Conservation (phyloP, 2,797 vertebrate species). For the Manis crassicaudata region DNA sequence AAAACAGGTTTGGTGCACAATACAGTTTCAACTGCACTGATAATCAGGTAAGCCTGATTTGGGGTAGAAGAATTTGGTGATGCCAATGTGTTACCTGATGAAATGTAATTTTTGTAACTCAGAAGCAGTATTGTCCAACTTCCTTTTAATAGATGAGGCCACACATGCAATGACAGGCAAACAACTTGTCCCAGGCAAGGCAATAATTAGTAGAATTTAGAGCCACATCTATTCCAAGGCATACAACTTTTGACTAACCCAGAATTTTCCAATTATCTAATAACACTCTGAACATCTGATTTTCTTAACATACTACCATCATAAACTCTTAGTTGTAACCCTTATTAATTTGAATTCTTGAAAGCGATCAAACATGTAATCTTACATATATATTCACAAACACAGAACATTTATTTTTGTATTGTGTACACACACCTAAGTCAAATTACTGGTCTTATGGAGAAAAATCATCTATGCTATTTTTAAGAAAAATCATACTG, state of each 20-base stretch:
- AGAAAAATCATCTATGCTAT: not conserved
- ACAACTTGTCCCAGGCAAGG: not conserved
- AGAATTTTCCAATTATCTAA: not conserved
- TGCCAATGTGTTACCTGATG: not conserved
- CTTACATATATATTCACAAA: slow-evolving; percentile 12
- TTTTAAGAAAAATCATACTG: not conserved
- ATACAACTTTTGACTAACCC: slow-evolving; percentile 1
- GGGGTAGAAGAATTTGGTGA: not conserved
- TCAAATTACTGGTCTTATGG: not conserved
- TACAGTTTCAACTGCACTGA: not conserved
- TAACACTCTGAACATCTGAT: slow-evolving; percentile 17
- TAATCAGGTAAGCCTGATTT: slow-evolving; percentile 22
- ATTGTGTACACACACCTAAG: not conserved
- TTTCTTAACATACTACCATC: slow-evolving; percentile 9
- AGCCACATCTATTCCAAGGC: not conserved
- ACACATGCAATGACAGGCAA: not conserved
- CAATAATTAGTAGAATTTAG: not conserved
- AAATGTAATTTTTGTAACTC: slow-evolving; percentile 35
- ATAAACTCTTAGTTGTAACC: slow-evolving; percentile 25
- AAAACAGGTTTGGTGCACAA: not conserved
- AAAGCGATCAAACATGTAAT: not conserved
- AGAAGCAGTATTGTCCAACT: not conserved
- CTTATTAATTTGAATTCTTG: not conserved
- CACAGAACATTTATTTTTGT: slow-evolving; percentile 46
- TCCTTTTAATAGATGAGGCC: not conserved